Evolutionary conservation across 2,113 vertebrate genomes (phyloP), one percentile per base, ranked within the genome.

Genomic region (Eptesicus fuscus): DNA sequence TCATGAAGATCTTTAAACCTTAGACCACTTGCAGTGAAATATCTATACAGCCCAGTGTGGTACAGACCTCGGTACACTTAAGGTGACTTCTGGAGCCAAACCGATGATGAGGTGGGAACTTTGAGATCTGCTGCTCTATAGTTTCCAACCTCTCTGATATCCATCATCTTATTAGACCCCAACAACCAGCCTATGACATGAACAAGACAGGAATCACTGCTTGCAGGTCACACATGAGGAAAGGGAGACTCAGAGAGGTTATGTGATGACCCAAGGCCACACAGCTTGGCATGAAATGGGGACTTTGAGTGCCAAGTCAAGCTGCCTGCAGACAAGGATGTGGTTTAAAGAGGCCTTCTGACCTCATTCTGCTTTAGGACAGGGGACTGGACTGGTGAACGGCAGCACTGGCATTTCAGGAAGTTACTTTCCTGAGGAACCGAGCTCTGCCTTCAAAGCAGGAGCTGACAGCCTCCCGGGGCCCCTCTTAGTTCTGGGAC

Each of bases 171-270:
- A 17, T 32, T 22, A 56, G 77, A 78, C 18, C 32, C 23, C 30
- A 7, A 35, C 0, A 16, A 37, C 47, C 77, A 73, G 30, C 14
- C 71, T 80, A 16, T 30, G 35, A 37, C 28, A 9, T 30, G 32
- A 93, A 17, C 7, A 37, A n/a, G n/a, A 44, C 42, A 92, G 65
- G 69, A 70, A 51, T 59, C n/a, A 59, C 25, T 14, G 30, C 9
- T 22, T 23, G 2, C 20, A 40, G 47, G 44, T 86, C 73, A 74
- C 77, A 83, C 14, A 49, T 61, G 53, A 95, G 67, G 88, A 90
- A 47, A 67, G n/a, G 14, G 8, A 4, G 1, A 65, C 63, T 47
- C 49, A 56, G 79, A 83, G 74, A 94, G 47, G 51, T 47, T 69
- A 87, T 32, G 2, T 0, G 3, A 40, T 32, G 42, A 44, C 30